Evolutionary conservation across 2,113 vertebrate species (phyloP).

Genomic region (Ploceus nigricollis): DNA sequence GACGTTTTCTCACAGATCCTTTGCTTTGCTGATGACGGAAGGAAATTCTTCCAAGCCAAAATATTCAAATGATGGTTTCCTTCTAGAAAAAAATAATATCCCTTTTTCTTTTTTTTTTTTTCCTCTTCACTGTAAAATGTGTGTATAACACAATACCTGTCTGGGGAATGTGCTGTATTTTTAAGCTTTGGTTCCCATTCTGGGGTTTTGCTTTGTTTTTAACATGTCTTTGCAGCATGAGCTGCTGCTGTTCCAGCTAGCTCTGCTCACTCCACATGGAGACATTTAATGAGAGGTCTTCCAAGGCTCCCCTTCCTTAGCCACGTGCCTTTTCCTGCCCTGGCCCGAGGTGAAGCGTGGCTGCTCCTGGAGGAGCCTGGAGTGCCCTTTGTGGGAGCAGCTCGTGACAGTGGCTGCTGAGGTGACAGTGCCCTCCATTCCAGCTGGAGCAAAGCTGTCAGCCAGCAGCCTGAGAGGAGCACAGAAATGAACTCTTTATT

Average conservation of each 20-base stretch:
- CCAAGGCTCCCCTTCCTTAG: background rate
- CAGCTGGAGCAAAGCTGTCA: background rate
- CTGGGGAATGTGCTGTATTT: fast-evolving
- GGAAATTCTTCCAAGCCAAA: background rate
- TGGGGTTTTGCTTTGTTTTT: background rate
- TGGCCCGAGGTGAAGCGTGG: background rate
- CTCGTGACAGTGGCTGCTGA: background rate
- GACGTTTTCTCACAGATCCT: background rate
- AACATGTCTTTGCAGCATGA: background rate
- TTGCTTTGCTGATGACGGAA: background rate
- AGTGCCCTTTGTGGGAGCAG: background rate
- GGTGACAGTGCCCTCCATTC: background rate
- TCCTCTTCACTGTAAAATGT: fast-evolving
- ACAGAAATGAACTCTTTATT: background rate
- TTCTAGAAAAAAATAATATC: background rate
- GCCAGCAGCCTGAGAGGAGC: background rate
- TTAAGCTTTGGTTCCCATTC: background rate
- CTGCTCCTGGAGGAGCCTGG: background rate
- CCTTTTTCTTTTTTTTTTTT: background rate
- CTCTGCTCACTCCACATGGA: background rate
- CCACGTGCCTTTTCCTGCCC: background rate
- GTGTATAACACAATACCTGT: background rate
- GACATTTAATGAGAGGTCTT: background rate
- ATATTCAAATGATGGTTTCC: background rate
- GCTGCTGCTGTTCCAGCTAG: background rate